Evolutionary conservation across 2,888 invertebrate genomes (phyloP).

Genomic region (Rhamphomyia laevipes): DNA sequence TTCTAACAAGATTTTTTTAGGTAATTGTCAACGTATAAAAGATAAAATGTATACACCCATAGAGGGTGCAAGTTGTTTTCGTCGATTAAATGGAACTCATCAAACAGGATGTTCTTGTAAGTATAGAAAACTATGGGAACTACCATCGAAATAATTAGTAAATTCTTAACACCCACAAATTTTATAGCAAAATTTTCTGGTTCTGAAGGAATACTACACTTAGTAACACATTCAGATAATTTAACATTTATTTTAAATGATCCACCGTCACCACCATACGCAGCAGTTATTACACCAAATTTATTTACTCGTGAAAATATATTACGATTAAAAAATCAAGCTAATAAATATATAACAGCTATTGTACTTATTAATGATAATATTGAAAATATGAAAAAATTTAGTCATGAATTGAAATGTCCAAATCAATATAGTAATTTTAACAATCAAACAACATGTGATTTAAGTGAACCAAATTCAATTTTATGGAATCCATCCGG

Average conservation of each 20-base stretch:
- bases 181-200: constrained; percentile 46
- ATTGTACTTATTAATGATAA: constrained; percentile 42
- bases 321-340: constrained; percentile 41
- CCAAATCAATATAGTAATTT: constrained; percentile 64
- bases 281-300: constrained; percentile 56
- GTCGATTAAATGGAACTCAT: constrained; percentile 86
- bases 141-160: too few species aligned
- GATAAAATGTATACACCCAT: constrained; percentile 71
- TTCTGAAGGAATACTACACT: constrained; percentile 73
- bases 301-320: constrained; percentile 48
- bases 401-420: constrained; percentile 61
- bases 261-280: constrained; percentile 69
- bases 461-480: constrained; percentile 34
- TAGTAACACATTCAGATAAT: constrained; percentile 52
- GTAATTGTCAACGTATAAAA: constrained; percentile 44
- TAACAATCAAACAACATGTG: constrained; percentile 39
- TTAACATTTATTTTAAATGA: constrained; percentile 59
- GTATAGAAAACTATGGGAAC: constrained; percentile 26
- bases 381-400: constrained; percentile 30
- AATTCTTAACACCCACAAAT: neutral
- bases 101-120: constrained; percentile 91
- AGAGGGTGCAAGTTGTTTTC: constrained; percentile 68
- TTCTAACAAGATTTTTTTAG: neutral
- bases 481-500: constrained; percentile 76
- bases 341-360: constrained; percentile 49